phyloP scores from a whole-genome alignment of 2,797 vertebrate species.

The Alcedo atthis region DNA sequence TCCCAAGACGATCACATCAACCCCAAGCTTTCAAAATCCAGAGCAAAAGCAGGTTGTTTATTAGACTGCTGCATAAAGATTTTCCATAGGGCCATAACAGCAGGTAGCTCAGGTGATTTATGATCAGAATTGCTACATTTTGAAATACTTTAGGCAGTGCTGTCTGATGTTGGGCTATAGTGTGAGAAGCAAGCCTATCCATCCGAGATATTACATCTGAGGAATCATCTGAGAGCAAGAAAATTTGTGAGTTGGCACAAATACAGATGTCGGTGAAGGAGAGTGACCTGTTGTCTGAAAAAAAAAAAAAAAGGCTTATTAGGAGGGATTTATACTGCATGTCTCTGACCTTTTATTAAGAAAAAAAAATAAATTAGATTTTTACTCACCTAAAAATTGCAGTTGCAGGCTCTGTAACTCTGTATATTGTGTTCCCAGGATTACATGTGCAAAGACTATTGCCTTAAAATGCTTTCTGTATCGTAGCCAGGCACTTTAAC shows the following conservation, averaged over 20 bases:
- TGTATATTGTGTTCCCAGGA: neutral
- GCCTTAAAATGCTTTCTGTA: neutral
- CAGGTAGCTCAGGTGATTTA: neutral
- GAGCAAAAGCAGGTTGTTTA: neutral
- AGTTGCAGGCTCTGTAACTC: neutral
- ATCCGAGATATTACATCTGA: neutral
- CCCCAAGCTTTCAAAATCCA: neutral
- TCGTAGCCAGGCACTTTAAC: neutral
- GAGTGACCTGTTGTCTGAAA: neutral
- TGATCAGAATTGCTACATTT: neutral
- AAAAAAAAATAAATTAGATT: neutral
- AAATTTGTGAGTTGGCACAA: neutral
- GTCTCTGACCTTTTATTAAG: neutral
- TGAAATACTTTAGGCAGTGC: neutral
- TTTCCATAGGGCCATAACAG: neutral
- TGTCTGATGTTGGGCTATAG: neutral
- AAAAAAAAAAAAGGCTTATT: neutral
- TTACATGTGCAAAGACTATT: neutral
- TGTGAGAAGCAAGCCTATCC: neutral
- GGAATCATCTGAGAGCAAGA: neutral
- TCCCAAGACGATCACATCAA: neutral
- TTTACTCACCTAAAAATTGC: neutral
- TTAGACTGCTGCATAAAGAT: neutral
- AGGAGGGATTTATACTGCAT: neutral
- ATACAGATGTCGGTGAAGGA: neutral